phyloP scores from a whole-genome alignment of 2,113 vertebrate genomes.

The Syngnathus typhle region DNA sequence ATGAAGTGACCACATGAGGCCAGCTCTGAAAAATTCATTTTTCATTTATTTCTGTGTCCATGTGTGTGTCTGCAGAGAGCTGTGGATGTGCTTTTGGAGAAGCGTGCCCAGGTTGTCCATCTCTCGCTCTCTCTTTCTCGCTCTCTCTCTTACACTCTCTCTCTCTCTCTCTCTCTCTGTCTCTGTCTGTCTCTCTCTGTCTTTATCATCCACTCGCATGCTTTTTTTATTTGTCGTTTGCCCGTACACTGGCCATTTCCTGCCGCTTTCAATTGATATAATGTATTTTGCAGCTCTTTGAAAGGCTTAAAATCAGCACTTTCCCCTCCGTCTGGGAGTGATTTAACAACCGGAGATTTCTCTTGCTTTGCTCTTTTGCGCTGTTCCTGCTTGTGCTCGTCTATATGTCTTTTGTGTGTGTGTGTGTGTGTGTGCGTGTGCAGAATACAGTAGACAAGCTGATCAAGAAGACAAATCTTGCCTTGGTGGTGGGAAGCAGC shows the following conservation, averaged over 20 bases:
- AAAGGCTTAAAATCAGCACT: slow-evolving; percentile 21
- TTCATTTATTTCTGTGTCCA: slow-evolving; percentile 13
- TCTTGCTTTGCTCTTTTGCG: slow-evolving; percentile 32
- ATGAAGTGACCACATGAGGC: too few species aligned
- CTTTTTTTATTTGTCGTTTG: not conserved
- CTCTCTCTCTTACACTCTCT: slow-evolving; percentile 1
- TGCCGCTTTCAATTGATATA: not conserved
- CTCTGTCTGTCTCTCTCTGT: slow-evolving; percentile 2
- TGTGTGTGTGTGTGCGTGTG: slow-evolving; percentile 41
- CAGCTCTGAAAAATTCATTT: not conserved
- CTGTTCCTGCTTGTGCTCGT: slow-evolving; percentile 21
- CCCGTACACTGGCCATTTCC: not conserved
- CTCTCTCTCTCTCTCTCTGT: slow-evolving; percentile 1
- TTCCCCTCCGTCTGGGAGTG: slow-evolving; percentile 11
- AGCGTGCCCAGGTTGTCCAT: slow-evolving; percentile 41
- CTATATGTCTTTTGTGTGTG: slow-evolving; percentile 33
- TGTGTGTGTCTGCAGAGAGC: slow-evolving; percentile 46
- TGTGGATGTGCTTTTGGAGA: slow-evolving; percentile 42
- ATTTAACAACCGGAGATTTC: slow-evolving; percentile 34
- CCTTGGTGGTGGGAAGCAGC: slow-evolving; percentile 79
- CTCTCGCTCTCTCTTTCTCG: slow-evolving; percentile 5
- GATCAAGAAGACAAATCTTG: slow-evolving; percentile 82
- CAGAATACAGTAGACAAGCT: slow-evolving; percentile 80
- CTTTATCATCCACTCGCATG: slow-evolving; percentile 11
- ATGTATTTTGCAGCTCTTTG: slow-evolving; percentile 7